Evolutionary conservation across 2,797 vertebrate genomes (phyloP), one percentile per base, ranked within the genome.

Genomic region (Rhinella marina): DNA sequence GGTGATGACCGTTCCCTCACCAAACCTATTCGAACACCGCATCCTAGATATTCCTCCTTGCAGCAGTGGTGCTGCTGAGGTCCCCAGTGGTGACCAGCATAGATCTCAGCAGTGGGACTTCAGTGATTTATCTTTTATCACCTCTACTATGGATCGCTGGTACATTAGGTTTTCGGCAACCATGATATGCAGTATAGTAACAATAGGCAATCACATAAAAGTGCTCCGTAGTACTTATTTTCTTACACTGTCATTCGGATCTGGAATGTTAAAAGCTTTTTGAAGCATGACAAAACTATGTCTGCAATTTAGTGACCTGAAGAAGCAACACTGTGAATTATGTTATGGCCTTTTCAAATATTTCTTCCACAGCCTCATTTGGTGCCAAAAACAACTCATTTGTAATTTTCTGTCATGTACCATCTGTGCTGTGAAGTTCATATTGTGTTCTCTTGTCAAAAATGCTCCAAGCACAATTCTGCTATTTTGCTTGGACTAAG

Each of bases 211-310:
- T 61, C 8, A 41, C 27, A 23, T 61, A 7, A 32, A 79, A 59
- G 16, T 29, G 54, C 54, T 80, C 11, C 32, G 1, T 61, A 21
- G 23, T 57, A 57, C 16, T 54, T 77, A 12, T 9, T 29, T 59
- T 29, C 56, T 59, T 62, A 41, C 41, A 41, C 41, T 41, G 5
- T 81, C 56, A 23, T 32, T 16, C 59, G 8, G 25, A 57, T 59
- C 25, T 59, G 77, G 77, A 80, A 80, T 80, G 54, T 80, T 81
- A 41, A 61, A 52, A 75, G 72, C 72, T 75, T 75, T 75, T n/a
- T 50, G 21, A n/a, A 75, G 48, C 19, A n/a, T 21, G 13, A n/a
- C 12, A 52, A 50, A 23, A 50, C 32, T 48, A 16, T 13, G 0
- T 1, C 41, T 23, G 72, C 48, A n/a, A n/a, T 75, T 75, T 50